Conservation (phyloP, 37 sponge, comb jelly and placozoan genomes). For the Cladorhizidae sp. region DNA sequence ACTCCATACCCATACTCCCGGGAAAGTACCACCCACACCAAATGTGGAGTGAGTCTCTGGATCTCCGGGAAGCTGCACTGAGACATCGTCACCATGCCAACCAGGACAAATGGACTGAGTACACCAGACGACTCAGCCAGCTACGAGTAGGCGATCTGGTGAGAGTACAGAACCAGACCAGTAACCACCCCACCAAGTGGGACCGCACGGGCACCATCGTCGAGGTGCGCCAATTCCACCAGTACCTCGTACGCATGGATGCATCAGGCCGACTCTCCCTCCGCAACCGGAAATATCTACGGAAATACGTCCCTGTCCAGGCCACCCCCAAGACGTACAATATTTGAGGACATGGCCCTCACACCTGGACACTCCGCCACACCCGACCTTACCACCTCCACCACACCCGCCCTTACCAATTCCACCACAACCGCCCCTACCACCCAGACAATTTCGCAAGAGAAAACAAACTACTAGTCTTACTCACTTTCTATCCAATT, state of each 20-base stretch:
- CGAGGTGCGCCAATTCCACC: conserved; percentile 43
- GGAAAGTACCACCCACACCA: conserved; percentile 34
- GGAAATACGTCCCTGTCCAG: conserved; percentile 31
- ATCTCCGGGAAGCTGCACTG: conserved; percentile 14
- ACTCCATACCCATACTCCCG: conserved; percentile 42
- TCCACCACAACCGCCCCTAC: no score
- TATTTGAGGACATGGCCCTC: no score
- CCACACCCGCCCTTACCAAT: no score
- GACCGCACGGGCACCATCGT: conserved; percentile 40
- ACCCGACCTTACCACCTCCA: no score
- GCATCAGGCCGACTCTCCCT: conserved; percentile 31
- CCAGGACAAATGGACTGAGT: conserved; percentile 43
- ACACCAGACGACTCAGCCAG: conserved; percentile 29
- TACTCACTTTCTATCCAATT: no score
- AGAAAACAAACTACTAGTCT: no score
- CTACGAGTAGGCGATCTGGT: conserved; percentile 28
- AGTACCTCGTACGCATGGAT: conserved; percentile 32
- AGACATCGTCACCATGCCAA: conserved; percentile 40
- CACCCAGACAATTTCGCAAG: no score
- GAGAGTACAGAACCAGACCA: conserved; percentile 47
- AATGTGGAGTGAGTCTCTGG: conserved; percentile 11
- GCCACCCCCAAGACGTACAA: no score
- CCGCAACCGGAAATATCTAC: conserved; percentile 30
- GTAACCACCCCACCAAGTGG: no score
- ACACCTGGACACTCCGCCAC: no score